Evolutionary conservation across 2,888 invertebrate genomes (phyloP).

Genomic region (Cephus pygmeus): DNA sequence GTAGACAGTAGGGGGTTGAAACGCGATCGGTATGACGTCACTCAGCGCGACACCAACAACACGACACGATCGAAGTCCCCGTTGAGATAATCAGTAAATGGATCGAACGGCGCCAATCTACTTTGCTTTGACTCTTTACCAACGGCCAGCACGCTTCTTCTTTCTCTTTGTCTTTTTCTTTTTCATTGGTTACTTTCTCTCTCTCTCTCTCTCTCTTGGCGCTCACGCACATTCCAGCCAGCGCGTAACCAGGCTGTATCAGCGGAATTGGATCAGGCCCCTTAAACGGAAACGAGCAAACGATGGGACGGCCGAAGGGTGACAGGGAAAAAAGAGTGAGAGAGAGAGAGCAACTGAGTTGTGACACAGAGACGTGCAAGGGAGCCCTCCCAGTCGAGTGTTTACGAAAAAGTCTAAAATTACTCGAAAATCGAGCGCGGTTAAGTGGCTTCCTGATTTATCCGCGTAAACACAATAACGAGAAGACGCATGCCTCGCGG

Average conservation of each 20-base stretch:
- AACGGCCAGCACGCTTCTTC: neutral
- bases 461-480: conserved; percentile 14
- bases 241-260: neutral
- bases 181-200: neutral
- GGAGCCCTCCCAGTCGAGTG: neutral
- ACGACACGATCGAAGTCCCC: conserved; percentile 5
- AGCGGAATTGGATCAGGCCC: conserved; percentile 1
- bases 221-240: neutral
- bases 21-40: conserved; percentile 1
- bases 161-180: neutral
- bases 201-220: neutral
- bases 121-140: conserved; percentile 13
- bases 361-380: conserved; percentile 11
- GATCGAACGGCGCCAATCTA: conserved; percentile 22
- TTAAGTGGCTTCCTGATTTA: conserved; percentile 30
- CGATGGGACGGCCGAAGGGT: neutral
- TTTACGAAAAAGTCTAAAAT: conserved; percentile 24
- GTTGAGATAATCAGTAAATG: conserved; percentile 19
- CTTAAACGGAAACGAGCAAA: neutral
- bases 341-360: neutral
- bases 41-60: neutral
- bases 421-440: conserved; percentile 27
- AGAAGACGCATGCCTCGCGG: conserved; percentile 18
- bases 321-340: neutral
- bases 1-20: neutral